Evolutionary conservation across 2,888 invertebrate species (phyloP), one percentile per base, ranked within the genome.

Genomic region (Drosophila subsilvestris): DNA sequence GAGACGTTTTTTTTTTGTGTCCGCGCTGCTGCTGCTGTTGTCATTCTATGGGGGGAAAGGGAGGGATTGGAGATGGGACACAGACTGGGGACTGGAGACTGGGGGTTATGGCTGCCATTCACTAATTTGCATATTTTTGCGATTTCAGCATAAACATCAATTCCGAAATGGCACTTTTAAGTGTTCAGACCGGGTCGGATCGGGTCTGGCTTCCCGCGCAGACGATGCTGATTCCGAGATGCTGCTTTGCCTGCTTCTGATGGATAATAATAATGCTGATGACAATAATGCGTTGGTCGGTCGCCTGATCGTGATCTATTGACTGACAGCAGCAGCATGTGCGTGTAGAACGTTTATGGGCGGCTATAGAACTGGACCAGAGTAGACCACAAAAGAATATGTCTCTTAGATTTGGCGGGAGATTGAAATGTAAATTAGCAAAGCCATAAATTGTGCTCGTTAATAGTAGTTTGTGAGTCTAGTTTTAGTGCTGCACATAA

Each of bases 51-150:
- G 68, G 74, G 45, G n/a, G n/a, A n/a, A n/a, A n/a, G n/a, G n/a
- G n/a, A n/a, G n/a, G n/a, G n/a, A n/a, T n/a, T n/a, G n/a, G n/a
- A n/a, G n/a, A n/a, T n/a, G n/a, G n/a, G n/a, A n/a, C n/a, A n/a
- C n/a, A n/a, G n/a, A n/a, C n/a, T n/a, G n/a, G n/a, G n/a, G n/a
- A n/a, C n/a, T n/a, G n/a, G n/a, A n/a, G 51, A 56, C 84, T 72
- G 74, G 71, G 54, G 70, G 56, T 63, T 69, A 88, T 86, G 70
- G 56, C 66, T 69, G 89, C 88, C 87, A 89, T 87, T 87, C 87
- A 89, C 87, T 89, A 80, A 87, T 87, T 89, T 89, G 86, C 87
- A 87, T 86, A 86, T 75, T 80, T 82, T 80, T 79, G 78, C 77
- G 75, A 82, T 80, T 82, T 84, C 75, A 77, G 82, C 85, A 84